These are phyloP conservation scores for Catonia carolina DNA, from an alignment of 2,888 invertebrate genomes.

Conservation along the genomic window DNA sequence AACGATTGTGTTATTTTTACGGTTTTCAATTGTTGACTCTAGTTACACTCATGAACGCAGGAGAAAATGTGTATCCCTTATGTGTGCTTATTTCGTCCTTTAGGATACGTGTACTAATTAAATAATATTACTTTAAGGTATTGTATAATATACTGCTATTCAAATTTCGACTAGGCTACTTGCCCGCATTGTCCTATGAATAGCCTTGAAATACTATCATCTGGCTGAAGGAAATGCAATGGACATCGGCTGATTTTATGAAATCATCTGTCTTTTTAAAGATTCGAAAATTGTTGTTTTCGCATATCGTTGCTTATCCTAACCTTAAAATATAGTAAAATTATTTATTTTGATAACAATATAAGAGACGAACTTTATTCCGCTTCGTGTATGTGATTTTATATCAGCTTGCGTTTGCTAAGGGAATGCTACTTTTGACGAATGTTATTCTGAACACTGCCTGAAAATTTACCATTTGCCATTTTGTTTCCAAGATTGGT, in stretches of 20 bases:
- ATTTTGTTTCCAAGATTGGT: too few relatives aligned
- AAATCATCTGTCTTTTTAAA: slow-evolving; percentile 26
- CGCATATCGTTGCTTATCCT: background rate
- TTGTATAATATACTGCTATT: background rate
- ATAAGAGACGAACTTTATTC: background rate
- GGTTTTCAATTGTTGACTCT: slow-evolving; percentile 11
- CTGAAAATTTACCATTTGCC: background rate
- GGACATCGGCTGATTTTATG: slow-evolving; percentile 31
- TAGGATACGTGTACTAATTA: background rate
- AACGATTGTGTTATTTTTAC: slow-evolving; percentile 10
- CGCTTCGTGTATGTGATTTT: background rate
- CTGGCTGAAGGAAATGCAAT: slow-evolving; percentile 29
- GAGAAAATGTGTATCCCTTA: background rate
- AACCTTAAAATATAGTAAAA: slow-evolving; percentile 1
- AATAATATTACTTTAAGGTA: slow-evolving; percentile 9
- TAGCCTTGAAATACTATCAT: slow-evolving; percentile 34
- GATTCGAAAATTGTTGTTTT: background rate
- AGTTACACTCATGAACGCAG: background rate
- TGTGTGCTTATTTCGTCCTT: background rate
- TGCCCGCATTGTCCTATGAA: slow-evolving; percentile 24
- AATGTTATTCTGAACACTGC: background rate
- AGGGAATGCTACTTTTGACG: too few relatives aligned
- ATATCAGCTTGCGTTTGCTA: background rate
- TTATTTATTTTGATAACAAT: background rate
- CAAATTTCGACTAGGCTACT: background rate